Conservation (phyloP, 2,797 vertebrate genomes). For the Anguilla marmorata region DNA sequence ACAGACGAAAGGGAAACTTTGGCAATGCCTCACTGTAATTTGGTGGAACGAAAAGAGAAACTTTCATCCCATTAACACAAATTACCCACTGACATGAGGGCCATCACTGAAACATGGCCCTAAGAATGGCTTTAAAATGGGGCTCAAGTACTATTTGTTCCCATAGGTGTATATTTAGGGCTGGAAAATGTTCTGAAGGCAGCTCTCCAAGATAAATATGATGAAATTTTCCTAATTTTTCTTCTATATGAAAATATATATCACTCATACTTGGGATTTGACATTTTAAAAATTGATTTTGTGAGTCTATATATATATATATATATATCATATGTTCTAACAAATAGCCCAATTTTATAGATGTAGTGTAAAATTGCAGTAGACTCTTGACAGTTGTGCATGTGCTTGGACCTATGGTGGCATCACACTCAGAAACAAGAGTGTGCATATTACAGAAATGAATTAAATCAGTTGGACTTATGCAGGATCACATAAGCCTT, state of each 20-base stretch:
- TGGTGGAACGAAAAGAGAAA: conserved; percentile 6
- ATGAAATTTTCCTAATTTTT: conserved; percentile 43
- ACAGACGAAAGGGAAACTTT: background rate
- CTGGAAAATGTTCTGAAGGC: conserved; percentile 48
- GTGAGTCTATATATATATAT: background rate
- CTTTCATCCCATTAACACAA: conserved; percentile 27
- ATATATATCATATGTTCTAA: background rate
- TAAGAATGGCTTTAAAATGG: conserved; percentile 38
- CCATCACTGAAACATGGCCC: conserved; percentile 20
- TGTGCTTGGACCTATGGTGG: background rate
- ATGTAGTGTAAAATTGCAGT: background rate
- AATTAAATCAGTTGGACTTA: background rate
- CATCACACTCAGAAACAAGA: background rate
- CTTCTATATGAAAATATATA: background rate
- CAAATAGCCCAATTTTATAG: background rate
- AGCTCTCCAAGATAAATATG: conserved; percentile 42
- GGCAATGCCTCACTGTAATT: background rate
- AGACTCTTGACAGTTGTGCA: background rate
- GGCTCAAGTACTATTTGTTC: conserved; percentile 45
- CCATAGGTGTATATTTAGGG: conserved; percentile 30
- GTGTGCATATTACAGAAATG: background rate
- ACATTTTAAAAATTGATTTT: background rate
- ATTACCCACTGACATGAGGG: conserved; percentile 19
- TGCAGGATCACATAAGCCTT: background rate
- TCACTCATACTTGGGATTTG: background rate